These are phyloP conservation scores for Coremacera marginata DNA, from an alignment of 2,888 invertebrate species.

Conservation along the genomic window DNA sequence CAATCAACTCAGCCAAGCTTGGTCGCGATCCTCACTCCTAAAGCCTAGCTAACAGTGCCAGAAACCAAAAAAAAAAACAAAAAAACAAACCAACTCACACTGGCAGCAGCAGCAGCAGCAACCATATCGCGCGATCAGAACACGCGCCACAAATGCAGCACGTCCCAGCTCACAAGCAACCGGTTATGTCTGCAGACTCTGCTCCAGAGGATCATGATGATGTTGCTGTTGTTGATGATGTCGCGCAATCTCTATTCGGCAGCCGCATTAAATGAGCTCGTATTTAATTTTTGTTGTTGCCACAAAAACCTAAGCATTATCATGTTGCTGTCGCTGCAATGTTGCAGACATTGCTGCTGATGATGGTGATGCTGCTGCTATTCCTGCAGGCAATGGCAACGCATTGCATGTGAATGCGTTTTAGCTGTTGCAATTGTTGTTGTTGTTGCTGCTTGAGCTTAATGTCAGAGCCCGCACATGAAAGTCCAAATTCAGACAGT, in stretches of 20 bases:
- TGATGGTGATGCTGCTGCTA: conserved; percentile 2
- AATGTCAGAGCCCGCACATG: conserved; percentile 8
- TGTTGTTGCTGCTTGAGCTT: background rate
- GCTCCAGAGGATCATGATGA: background rate
- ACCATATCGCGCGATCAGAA: conserved; percentile 47
- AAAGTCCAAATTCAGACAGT: background rate
- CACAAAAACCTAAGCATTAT: background rate
- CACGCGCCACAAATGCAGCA: conserved; percentile 47
- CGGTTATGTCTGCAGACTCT: background rate
- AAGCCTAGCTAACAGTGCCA: background rate
- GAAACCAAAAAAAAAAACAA: background rate
- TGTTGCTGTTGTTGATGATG: background rate
- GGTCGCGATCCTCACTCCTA: background rate
- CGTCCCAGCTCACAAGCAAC: background rate
- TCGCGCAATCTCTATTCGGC: background rate
- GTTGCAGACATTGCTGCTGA: background rate
- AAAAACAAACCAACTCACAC: background rate
- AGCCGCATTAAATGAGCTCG: conserved; percentile 4
- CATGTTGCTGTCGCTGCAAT: conserved; percentile 7
- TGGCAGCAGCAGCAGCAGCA: conserved; percentile 9
- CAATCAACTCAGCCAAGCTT: background rate
- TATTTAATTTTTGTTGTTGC: conserved; percentile 9
- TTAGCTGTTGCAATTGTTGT: conserved; percentile 8
- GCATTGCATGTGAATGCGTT: background rate
- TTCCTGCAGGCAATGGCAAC: background rate